These are phyloP conservation scores for Serranus cabrilla DNA, from an alignment of 2,797 vertebrate species.

Conservation along the genomic window DNA sequence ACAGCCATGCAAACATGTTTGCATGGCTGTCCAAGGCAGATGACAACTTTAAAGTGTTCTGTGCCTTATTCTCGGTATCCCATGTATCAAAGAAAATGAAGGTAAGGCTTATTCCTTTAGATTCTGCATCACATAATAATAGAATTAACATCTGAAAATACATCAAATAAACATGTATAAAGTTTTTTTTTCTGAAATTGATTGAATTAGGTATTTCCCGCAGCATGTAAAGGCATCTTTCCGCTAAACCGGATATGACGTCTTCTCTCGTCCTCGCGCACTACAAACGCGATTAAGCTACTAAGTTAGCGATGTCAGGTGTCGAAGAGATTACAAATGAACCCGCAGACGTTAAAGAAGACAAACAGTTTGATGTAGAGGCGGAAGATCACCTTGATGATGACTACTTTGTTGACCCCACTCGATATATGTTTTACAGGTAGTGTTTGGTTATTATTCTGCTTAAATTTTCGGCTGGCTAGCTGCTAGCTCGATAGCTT, in stretches of 20 bases:
- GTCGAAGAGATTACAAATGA: slow-evolving; percentile 62
- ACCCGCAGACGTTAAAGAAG: slow-evolving; percentile 48
- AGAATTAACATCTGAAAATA: too few relatives aligned
- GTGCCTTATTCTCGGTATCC: background rate
- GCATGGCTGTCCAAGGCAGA: too few relatives aligned
- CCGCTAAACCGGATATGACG: slow-evolving; percentile 57
- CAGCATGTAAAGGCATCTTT: background rate
- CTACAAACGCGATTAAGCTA: slow-evolving; percentile 17
- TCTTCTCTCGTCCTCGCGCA: fast-evolving
- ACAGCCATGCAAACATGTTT: background rate
- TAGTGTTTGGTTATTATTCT: slow-evolving; percentile 22
- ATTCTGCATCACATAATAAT: too few relatives aligned
- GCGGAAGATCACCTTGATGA: slow-evolving; percentile 48
- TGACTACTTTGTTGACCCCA: slow-evolving; percentile 66
- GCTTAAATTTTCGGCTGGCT: slow-evolving; percentile 14
- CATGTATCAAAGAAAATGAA: background rate
- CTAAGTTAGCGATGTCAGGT: slow-evolving; percentile 70
- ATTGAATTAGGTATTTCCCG: background rate
- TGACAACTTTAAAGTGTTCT: too few relatives aligned
- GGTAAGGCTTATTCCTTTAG: too few relatives aligned
- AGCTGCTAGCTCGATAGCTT: slow-evolving; percentile 52
- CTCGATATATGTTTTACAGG: slow-evolving; percentile 80
- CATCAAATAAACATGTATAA: too few relatives aligned
- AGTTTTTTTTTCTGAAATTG: too few relatives aligned
- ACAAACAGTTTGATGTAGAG: slow-evolving; percentile 56